These are phyloP conservation scores for Cydia strobilella DNA, from an alignment of 1,140 invertebrate species.

Conservation along the genomic window DNA sequence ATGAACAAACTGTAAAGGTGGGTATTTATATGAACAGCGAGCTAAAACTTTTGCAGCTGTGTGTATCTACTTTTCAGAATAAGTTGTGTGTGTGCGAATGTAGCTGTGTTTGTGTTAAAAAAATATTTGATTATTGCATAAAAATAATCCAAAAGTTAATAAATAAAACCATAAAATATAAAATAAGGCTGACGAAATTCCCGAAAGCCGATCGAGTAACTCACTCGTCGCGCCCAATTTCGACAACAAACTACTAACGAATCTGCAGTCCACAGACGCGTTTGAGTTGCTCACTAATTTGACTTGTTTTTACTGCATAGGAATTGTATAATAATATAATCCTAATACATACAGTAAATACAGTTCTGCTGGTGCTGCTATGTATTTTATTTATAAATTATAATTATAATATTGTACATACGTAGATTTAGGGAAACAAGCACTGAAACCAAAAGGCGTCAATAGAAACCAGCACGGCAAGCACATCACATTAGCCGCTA, in stretches of 20 bases:
- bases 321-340: not conserved
- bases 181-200: constrained; percentile 10
- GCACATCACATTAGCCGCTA: constrained; percentile 16
- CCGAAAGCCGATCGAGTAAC: not conserved
- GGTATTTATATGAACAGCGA: too few species aligned
- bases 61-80: too few species aligned
- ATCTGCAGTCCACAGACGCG: not conserved
- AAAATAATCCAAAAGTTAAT: not conserved
- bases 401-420: too few species aligned
- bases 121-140: not conserved
- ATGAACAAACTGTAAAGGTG: too few species aligned
- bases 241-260: constrained; percentile 6
- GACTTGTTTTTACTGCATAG: not conserved
- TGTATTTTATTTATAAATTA: not conserved
- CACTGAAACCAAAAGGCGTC: not conserved
- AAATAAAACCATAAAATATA: not conserved
- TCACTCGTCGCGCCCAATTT: not conserved
- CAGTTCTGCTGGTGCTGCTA: not conserved
- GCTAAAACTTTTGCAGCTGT: too few species aligned
- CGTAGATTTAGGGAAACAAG: not conserved
- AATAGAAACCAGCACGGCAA: not conserved
- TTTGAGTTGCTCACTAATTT: not conserved
- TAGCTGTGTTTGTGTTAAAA: too few species aligned
- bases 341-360: too few species aligned
- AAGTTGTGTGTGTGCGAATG: too few species aligned